Percentiles rank a stretch among this genome's conserved stretches.
Evolutionary conservation across 2,888 invertebrate species (phyloP).

Genomic region (Beris morrisii): DNA sequence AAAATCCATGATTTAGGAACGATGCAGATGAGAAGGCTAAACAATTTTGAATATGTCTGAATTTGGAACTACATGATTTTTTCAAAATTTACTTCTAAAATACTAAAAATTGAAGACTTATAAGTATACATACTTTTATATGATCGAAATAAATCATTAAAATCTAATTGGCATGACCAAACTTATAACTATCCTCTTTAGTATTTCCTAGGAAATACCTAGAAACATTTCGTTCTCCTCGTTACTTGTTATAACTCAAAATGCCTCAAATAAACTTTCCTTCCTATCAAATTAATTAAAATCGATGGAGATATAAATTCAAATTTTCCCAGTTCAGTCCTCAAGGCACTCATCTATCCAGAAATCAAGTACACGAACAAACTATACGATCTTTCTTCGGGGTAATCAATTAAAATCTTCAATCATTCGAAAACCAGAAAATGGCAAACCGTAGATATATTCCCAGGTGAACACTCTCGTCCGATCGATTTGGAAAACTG

Average conservation of each 20-base stretch:
- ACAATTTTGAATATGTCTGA: too few relatives aligned
- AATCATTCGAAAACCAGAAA: constrained; percentile 25
- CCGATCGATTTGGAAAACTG: constrained; percentile 12
- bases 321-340: constrained; percentile 21
- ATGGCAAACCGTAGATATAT: constrained; percentile 16
- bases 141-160: too few relatives aligned
- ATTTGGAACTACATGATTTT: too few relatives aligned
- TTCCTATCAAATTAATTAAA: constrained; percentile 15
- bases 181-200: too few relatives aligned
- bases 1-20: too few relatives aligned
- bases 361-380: neutral
- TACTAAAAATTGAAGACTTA: too few relatives aligned
- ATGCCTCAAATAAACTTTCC: neutral
- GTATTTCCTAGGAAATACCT: too few relatives aligned
- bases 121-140: too few relatives aligned
- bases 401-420: constrained; percentile 27
- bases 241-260: neutral
- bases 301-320: constrained; percentile 24
- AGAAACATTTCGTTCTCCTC: too few relatives aligned
- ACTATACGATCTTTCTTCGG: constrained; percentile 11
- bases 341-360: constrained; percentile 14
- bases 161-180: too few relatives aligned
- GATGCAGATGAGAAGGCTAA: too few relatives aligned
- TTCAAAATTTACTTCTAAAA: too few relatives aligned
- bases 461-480: constrained; percentile 17